These are phyloP conservation scores for Drosophila watanabei DNA, from an alignment of 1,140 invertebrate species.

Conservation along the genomic window DNA sequence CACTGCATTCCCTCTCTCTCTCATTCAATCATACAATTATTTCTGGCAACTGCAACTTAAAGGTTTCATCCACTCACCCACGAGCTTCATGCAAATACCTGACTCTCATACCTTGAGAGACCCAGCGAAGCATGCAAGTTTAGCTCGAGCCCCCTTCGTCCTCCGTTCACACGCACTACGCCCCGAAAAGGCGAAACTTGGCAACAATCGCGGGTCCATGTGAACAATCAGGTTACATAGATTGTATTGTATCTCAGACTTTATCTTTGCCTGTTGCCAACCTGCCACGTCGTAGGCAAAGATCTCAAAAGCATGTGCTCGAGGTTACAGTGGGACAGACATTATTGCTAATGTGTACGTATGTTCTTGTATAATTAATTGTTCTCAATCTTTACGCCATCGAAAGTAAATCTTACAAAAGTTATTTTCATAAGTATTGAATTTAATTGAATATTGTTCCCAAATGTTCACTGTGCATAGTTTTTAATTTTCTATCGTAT, in stretches of 20 bases:
- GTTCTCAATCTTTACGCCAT: background rate
- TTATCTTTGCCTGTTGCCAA: conserved; percentile 13
- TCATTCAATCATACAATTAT: background rate
- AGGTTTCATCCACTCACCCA: conserved; percentile 4
- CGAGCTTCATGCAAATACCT: conserved; percentile 16
- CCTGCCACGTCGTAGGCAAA: conserved; percentile 15
- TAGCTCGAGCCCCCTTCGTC: background rate
- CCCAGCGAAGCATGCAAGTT: conserved; percentile 35
- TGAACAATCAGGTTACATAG: conserved; percentile 18
- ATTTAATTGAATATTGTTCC: background rate
- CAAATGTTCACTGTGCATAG: conserved; percentile 5
- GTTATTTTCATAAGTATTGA: background rate
- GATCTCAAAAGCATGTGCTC: conserved; percentile 2
- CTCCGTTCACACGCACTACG: conserved; percentile 30
- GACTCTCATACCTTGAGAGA: conserved; percentile 32
- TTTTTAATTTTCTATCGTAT: conserved; percentile 43
- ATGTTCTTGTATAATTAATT: background rate
- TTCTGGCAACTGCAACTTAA: conserved; percentile 16
- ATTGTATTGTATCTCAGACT: conserved; percentile 14
- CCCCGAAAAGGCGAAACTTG: conserved; percentile 4
- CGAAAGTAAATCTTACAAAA: too few species aligned
- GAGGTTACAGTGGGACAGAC: background rate
- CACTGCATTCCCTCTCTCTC: background rate
- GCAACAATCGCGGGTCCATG: conserved; percentile 19
- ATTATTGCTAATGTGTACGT: too few species aligned